Percentiles rank a stretch among this genome's conserved stretches.
Conservation (phyloP, 2,888 invertebrate species). For the Synergus japonicus region DNA sequence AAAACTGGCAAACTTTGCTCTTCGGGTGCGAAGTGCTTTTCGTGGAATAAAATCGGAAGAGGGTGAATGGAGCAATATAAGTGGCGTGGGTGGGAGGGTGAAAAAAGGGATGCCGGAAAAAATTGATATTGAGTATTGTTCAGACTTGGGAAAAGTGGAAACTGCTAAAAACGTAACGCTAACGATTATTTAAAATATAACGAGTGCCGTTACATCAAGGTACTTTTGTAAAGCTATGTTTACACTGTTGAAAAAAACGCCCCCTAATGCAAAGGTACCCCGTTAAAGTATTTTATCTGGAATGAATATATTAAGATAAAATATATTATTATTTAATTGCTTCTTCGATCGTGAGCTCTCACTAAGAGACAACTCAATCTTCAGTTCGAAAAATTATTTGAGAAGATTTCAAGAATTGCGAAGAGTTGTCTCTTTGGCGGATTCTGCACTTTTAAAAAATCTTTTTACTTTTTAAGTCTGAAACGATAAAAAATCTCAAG, state of each 20-base stretch:
- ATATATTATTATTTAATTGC: constrained; percentile 71
- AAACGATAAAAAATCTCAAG: constrained; percentile 71
- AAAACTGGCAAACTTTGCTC: constrained; percentile 34
- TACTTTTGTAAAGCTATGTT: constrained; percentile 74
- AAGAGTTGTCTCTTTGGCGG: constrained; percentile 22
- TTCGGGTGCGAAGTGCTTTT: constrained; percentile 27
- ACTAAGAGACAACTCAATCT: constrained; percentile 59
- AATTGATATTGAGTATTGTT: constrained; percentile 57
- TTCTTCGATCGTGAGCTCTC: constrained; percentile 61
- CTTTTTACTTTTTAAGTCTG: constrained; percentile 55
- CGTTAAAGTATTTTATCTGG: constrained; percentile 74
- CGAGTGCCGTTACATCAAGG: constrained; percentile 61
- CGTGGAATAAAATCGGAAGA: background rate
- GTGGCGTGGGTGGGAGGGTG: background rate
- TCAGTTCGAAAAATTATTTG: background rate
- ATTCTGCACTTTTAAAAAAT: constrained; percentile 24
- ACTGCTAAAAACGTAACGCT: constrained; percentile 46
- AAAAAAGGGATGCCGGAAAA: background rate
- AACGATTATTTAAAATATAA: constrained; percentile 46
- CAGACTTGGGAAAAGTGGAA: constrained; percentile 56
- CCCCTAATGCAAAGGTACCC: constrained; percentile 67
- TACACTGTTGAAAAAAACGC: constrained; percentile 57
- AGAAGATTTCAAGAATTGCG: background rate
- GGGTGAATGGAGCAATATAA: background rate
- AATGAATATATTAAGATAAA: constrained; percentile 75